Evolutionary conservation across 1,140 invertebrate genomes (phyloP).

Genomic region (Proales similis): DNA sequence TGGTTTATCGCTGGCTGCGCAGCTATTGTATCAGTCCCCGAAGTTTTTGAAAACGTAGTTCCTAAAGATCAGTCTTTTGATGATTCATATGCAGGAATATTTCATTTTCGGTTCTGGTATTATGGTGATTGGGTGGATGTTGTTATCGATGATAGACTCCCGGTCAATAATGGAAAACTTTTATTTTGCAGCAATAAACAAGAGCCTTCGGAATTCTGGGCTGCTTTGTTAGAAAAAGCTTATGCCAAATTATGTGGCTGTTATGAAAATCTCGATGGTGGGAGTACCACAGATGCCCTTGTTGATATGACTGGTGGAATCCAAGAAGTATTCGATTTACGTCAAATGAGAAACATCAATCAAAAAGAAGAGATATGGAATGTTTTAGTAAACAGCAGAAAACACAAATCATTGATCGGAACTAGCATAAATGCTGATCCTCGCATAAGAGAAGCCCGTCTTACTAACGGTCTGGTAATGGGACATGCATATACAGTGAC

Average conservation of each 20-base stretch:
- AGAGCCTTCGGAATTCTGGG: slow-evolving; percentile 69
- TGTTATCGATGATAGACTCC: slow-evolving; percentile 67
- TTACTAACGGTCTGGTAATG: slow-evolving; percentile 75
- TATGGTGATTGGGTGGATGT: slow-evolving; percentile 70
- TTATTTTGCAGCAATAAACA: slow-evolving; percentile 63
- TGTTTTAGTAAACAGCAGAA: slow-evolving; percentile 81
- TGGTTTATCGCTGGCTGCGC: slow-evolving; percentile 64
- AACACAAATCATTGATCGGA: slow-evolving; percentile 87
- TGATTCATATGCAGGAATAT: slow-evolving; percentile 53
- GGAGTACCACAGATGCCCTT: slow-evolving; percentile 48
- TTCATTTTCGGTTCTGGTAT: slow-evolving; percentile 67
- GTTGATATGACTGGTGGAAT: slow-evolving; percentile 46
- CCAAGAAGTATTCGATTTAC: slow-evolving; percentile 38
- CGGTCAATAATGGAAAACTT: slow-evolving; percentile 62
- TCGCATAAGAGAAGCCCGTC: slow-evolving; percentile 68
- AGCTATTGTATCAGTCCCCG: slow-evolving; percentile 61
- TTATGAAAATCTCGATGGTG: slow-evolving; percentile 47
- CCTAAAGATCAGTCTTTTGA: slow-evolving; percentile 63
- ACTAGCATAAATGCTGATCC: slow-evolving; percentile 77
- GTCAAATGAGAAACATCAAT: slow-evolving; percentile 35
- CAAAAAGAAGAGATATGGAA: slow-evolving; percentile 64
- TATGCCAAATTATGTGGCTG: slow-evolving; percentile 49
- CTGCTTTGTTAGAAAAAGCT: slow-evolving; percentile 71
- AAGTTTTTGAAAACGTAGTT: slow-evolving; percentile 62
- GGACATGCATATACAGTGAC: slow-evolving; percentile 94